Base-by-base conservation (phyloP, 2,113 vertebrate genomes). In the Pipa parva region DNA sequence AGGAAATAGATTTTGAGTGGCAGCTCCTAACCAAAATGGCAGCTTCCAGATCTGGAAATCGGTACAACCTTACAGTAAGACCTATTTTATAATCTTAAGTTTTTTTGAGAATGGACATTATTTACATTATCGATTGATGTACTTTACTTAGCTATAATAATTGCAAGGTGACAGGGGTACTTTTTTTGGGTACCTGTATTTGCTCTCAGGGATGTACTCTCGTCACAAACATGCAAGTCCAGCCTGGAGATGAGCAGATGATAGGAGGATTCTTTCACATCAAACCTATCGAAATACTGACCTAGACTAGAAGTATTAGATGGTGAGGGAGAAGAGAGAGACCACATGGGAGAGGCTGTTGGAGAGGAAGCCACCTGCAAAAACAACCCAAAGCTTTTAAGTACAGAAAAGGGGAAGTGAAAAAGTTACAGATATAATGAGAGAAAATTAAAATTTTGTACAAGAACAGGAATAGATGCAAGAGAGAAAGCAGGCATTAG, bases 201-300 rank as follows among this genome's bases (percentile, higher is more conserved):
- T 80, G 93, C 68, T 72, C 94, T 89, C 46, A 75, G 55, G n/a
- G 88, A 63, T 51, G 90, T 90, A 73, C 92, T 95, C 79, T 99
- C 97, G 3, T 95, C 96, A 37, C 97, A 99, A 76, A 99, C 83
- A 66, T 99, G 97, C 79, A 99, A 85, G 75, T 99, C 97, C 78
- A 99, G 79, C 63, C 92, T 94, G 8, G 96, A 97, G 79, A 98
- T 94, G 68, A 95, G 90, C n/a, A 93, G 91, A 81, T 99, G 97
- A 79, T 98, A 99, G 0, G 97, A 99, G 0, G 95, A 92, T 71
- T 99, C 97, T 51, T 95, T 99, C 74, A 99, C 93, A 46, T 99
- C 92, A 15, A 91, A 91, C 21, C 85, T 89, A 52, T 99, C 95
- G 24, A 99, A 99, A 78, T 93, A 93, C 61, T 97, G 92, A 72